phyloP scores from a whole-genome alignment of 2,113 vertebrate genomes.

The Nerophis ophidion region DNA sequence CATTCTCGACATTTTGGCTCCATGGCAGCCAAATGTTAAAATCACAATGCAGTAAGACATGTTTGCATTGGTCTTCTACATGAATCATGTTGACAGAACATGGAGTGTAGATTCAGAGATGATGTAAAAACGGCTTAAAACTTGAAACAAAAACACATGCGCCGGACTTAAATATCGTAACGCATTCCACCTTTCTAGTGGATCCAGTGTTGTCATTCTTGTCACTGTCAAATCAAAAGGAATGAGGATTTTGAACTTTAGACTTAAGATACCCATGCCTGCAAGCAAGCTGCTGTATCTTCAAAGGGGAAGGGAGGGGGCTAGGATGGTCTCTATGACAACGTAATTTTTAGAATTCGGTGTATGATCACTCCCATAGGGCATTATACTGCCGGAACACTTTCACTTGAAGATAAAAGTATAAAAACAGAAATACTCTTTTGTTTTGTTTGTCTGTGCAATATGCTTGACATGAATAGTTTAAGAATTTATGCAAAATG shows the following conservation, averaged over 20 bases:
- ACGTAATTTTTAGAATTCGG: constrained; percentile 15
- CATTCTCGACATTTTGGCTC: too few relatives aligned
- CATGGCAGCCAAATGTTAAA: too few relatives aligned
- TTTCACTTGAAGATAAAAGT: constrained; percentile 1
- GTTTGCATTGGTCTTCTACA: too few relatives aligned
- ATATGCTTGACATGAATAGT: background rate
- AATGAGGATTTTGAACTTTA: background rate
- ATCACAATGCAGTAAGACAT: too few relatives aligned
- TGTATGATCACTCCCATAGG: constrained; percentile 9
- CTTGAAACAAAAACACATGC: constrained; percentile 6
- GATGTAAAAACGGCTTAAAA: too few relatives aligned
- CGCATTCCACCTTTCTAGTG: background rate
- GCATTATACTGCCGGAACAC: background rate
- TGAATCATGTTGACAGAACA: background rate
- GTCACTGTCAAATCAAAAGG: background rate
- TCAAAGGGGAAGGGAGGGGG: constrained; percentile 4
- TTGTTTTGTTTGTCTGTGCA: background rate
- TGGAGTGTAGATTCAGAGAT: background rate
- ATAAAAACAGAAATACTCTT: background rate
- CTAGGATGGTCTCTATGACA: constrained; percentile 20
- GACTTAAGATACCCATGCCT: constrained; percentile 10
- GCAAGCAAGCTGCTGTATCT: constrained; percentile 13
- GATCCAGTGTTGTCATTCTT: background rate
- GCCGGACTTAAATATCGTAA: background rate
- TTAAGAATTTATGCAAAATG: too few relatives aligned